These are phyloP conservation scores for Diloba caeruleocephala DNA, from an alignment of 2,888 invertebrate species.

Conservation along the genomic window DNA sequence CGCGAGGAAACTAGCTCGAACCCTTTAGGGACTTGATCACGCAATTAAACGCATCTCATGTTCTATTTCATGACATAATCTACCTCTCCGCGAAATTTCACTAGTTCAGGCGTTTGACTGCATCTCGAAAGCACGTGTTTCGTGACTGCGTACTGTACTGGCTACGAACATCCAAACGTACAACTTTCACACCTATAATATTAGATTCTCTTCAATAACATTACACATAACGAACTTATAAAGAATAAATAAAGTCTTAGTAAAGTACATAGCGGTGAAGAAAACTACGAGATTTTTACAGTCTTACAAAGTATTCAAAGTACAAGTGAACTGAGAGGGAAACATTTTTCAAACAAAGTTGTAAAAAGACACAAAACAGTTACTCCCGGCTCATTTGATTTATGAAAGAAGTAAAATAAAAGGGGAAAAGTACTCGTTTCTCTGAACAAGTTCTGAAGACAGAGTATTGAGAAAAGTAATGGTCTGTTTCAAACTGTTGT, in stretches of 20 bases:
- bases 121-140: too few species aligned
- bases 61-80: too few species aligned
- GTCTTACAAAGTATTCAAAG: slow-evolving; percentile 35
- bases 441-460: slow-evolving; percentile 32
- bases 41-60: too few species aligned
- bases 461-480: slow-evolving; percentile 36
- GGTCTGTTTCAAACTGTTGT: slow-evolving; percentile 16
- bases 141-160: too few species aligned
- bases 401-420: slow-evolving; percentile 48
- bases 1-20: too few species aligned
- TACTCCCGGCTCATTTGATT: slow-evolving; percentile 48
- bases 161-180: too few species aligned
- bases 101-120: too few species aligned
- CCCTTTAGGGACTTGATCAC: too few species aligned
- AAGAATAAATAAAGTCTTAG: slow-evolving; percentile 2
- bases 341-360: slow-evolving; percentile 49
- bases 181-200: too few species aligned
- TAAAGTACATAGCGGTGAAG: neutral
- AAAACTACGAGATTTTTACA: slow-evolving; percentile 18
- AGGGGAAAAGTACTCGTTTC: slow-evolving; percentile 25
- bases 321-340: slow-evolving; percentile 25
- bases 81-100: too few species aligned
- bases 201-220: too few species aligned
- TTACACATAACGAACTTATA: slow-evolving; percentile 15
- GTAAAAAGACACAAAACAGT: slow-evolving; percentile 43